Percentiles rank a stretch among this genome's conserved stretches.
These are phyloP conservation scores for Mythimna vitellina DNA, from an alignment of 2,888 invertebrate genomes.

Conservation along the genomic window DNA sequence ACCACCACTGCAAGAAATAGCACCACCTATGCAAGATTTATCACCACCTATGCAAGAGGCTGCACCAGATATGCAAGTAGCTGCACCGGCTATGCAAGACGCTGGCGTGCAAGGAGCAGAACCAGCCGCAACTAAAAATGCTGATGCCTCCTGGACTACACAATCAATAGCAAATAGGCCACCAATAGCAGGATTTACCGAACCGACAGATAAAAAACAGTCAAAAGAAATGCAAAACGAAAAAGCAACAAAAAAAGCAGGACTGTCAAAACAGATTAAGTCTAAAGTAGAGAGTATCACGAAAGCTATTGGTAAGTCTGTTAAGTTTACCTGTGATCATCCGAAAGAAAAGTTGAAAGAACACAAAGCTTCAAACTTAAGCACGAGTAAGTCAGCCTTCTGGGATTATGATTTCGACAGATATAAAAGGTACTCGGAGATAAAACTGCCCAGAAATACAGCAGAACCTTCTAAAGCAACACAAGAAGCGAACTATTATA, in stretches of 20 bases:
- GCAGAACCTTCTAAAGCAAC: background rate
- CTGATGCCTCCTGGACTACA: background rate
- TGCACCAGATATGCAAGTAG: no score
- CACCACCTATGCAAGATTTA: background rate
- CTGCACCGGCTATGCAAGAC: no score
- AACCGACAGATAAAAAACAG: no score
- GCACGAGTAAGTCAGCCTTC: background rate
- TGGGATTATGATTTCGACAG: slow-evolving; percentile 15
- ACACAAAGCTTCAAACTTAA: background rate
- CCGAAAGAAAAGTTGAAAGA: background rate
- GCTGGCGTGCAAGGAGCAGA: no score
- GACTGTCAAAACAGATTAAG: background rate
- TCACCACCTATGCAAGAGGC: background rate
- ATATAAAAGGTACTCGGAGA: slow-evolving; percentile 25
- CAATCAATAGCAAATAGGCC: background rate
- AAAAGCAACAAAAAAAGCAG: background rate
- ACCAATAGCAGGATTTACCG: accelerated
- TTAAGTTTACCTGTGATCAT: background rate
- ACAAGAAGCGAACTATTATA: slow-evolving; percentile 37
- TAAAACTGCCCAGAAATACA: background rate
- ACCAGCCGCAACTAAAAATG: background rate
- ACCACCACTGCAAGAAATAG: background rate
- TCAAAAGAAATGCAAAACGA: no score
- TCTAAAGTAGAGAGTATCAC: background rate
- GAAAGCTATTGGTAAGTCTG: background rate